Conservation (phyloP, 2,888 invertebrate species). For the Myathropa florea region DNA sequence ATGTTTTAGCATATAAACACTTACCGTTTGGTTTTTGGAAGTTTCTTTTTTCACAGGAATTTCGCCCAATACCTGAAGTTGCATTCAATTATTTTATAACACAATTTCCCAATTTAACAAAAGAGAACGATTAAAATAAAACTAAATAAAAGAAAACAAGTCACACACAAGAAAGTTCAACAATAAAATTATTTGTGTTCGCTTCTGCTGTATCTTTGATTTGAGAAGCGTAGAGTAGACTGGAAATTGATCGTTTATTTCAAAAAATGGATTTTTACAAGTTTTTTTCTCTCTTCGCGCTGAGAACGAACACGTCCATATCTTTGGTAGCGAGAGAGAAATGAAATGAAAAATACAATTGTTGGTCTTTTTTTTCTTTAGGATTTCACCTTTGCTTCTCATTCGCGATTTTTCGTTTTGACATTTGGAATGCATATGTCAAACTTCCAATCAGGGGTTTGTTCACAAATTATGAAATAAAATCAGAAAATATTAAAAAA, state of each 20-base stretch:
- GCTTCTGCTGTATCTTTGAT: conserved; percentile 30
- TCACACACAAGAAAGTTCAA: conserved; percentile 58
- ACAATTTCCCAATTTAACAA: conserved; percentile 10
- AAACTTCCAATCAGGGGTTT: conserved; percentile 30
- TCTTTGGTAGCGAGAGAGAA: conserved; percentile 55
- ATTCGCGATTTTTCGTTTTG: conserved; percentile 43
- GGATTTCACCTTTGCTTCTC: conserved; percentile 23
- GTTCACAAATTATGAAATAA: conserved; percentile 2
- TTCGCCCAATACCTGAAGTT: neutral
- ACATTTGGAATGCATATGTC: conserved; percentile 28
- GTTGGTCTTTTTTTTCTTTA: conserved; percentile 23
- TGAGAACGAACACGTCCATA: conserved; percentile 56
- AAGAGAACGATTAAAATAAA: conserved; percentile 50
- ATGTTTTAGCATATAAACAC: conserved; percentile 32
- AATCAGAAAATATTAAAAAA: neutral
- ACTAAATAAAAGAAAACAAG: conserved; percentile 56
- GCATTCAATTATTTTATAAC: conserved; percentile 28
- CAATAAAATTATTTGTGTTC: conserved; percentile 31
- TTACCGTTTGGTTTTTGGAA: conserved; percentile 54
- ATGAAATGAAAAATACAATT: conserved; percentile 56
- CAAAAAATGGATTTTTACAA: conserved; percentile 59
- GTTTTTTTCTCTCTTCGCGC: conserved; percentile 37
- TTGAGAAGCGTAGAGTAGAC: conserved; percentile 61
- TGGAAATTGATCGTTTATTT: conserved; percentile 71
- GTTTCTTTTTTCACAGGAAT: neutral